Conservation (phyloP, 1,140 invertebrate genomes). For the Drosophila novamexicana region DNA sequence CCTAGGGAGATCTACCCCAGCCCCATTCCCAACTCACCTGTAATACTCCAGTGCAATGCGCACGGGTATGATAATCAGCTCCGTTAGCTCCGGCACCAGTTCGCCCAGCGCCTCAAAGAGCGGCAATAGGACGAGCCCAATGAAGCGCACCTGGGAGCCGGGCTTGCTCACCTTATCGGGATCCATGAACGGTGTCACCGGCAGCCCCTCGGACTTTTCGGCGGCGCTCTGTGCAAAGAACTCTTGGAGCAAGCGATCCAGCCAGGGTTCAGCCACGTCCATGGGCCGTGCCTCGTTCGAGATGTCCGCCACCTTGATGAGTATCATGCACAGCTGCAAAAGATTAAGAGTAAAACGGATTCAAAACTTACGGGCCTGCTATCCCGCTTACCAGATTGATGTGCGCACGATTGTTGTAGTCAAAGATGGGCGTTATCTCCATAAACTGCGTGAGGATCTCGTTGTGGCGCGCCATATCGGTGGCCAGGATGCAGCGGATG, state of each 20-base stretch:
- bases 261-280: conserved; percentile 94
- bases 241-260: conserved; percentile 91
- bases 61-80: conserved; percentile 86
- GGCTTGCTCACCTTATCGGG: conserved; percentile 95
- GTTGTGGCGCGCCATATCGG: conserved; percentile 95
- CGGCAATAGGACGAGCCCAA: conserved; percentile 92
- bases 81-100: conserved; percentile 88
- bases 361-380: neutral
- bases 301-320: conserved; percentile 95
- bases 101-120: conserved; percentile 91
- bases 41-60: conserved; percentile 87
- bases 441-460: conserved; percentile 93
- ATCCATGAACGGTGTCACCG: conserved; percentile 95
- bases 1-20: no score
- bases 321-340: conserved; percentile 91
- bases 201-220: conserved; percentile 93
- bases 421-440: conserved; percentile 89
- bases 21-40: conserved; percentile 52
- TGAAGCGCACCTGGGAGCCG: conserved; percentile 94
- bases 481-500: conserved; percentile 93
- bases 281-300: conserved; percentile 94
- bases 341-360: no score
- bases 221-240: conserved; percentile 93
- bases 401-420: conserved; percentile 90
- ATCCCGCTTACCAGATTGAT: conserved; percentile 89